Evolutionary conservation across 2,888 invertebrate species (phyloP).

Genomic region (Auanema freiburgensis): DNA sequence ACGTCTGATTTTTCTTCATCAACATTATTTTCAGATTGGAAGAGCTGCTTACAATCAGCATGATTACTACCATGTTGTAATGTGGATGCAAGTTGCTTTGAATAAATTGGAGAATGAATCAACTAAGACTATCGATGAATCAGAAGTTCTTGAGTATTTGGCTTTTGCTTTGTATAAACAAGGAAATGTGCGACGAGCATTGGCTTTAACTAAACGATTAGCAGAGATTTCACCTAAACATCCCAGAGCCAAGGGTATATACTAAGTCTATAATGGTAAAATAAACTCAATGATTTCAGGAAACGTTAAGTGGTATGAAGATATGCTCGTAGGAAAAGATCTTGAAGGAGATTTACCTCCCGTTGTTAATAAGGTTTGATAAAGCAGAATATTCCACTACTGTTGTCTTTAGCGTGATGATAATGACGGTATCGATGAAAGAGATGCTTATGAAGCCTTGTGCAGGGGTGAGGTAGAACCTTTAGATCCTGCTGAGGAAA

Average conservation of each 20-base stretch:
- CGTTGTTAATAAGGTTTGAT: conserved; percentile 48
- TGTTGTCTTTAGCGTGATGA: conserved; percentile 35
- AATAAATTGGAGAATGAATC: conserved; percentile 47
- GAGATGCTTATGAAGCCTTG: conserved; percentile 69
- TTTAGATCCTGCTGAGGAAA: conserved; percentile 36
- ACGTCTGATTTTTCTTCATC: not conserved
- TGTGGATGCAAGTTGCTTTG: conserved; percentile 80
- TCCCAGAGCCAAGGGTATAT: conserved; percentile 80
- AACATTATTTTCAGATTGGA: conserved; percentile 71
- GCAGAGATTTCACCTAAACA: conserved; percentile 75
- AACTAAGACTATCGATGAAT: conserved; percentile 42
- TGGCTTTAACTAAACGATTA: conserved; percentile 85
- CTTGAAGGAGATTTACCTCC: conserved; percentile 61
- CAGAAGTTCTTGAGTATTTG: conserved; percentile 82
- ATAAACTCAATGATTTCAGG: conserved; percentile 67
- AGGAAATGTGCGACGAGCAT: conserved; percentile 83
- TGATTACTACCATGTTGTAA: conserved; percentile 86
- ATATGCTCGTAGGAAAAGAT: conserved; percentile 71
- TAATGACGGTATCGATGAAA: conserved; percentile 65
- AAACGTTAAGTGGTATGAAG: conserved; percentile 87
- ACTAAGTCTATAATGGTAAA: too few species aligned
- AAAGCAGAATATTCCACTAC: not conserved
- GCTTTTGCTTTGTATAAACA: conserved; percentile 84
- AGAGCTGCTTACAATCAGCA: conserved; percentile 87
- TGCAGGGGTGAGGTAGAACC: conserved; percentile 63